Percentiles rank a stretch among this genome's conserved stretches.
phyloP scores from a whole-genome alignment of 2,888 invertebrate species.

The Leptopilina drosophilae region DNA sequence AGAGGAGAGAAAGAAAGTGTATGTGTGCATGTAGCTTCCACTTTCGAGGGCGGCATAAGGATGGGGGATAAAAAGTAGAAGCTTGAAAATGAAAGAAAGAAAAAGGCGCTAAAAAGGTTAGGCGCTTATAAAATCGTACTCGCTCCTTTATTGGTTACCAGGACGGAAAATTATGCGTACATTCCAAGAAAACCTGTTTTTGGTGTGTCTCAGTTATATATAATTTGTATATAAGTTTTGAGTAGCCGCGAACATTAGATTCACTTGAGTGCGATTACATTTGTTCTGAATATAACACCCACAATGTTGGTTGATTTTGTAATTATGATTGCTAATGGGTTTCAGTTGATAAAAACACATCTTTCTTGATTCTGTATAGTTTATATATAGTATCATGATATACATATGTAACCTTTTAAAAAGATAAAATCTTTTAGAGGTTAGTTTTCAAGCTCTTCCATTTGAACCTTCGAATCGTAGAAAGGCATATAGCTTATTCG shows the following conservation, averaged over 20 bases:
- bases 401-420: too few relatives aligned
- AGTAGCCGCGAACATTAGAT: constrained; percentile 32
- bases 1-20: too few relatives aligned
- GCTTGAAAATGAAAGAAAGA: constrained; percentile 56
- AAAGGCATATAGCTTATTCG: too few relatives aligned
- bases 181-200: constrained; percentile 74
- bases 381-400: too few relatives aligned
- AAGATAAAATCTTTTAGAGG: too few relatives aligned
- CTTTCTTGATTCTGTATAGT: too few relatives aligned
- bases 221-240: constrained; percentile 67
- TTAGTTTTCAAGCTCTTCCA: too few relatives aligned
- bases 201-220: constrained; percentile 68
- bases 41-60: constrained; percentile 36
- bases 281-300: constrained; percentile 14
- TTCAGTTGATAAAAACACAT: too few relatives aligned
- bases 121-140: constrained; percentile 72
- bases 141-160: constrained; percentile 71
- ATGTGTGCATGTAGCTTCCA: neutral
- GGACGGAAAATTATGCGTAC: constrained; percentile 74
- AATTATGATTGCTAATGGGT: neutral
- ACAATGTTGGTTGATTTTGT: neutral
- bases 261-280: neutral
- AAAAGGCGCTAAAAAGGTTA: constrained; percentile 72
- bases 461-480: too few relatives aligned
- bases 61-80: constrained; percentile 41